Evolutionary conservation across 2,797 vertebrate species (phyloP), one percentile per base, ranked within the genome.

Genomic region (Cyprinodon diabolis): DNA sequence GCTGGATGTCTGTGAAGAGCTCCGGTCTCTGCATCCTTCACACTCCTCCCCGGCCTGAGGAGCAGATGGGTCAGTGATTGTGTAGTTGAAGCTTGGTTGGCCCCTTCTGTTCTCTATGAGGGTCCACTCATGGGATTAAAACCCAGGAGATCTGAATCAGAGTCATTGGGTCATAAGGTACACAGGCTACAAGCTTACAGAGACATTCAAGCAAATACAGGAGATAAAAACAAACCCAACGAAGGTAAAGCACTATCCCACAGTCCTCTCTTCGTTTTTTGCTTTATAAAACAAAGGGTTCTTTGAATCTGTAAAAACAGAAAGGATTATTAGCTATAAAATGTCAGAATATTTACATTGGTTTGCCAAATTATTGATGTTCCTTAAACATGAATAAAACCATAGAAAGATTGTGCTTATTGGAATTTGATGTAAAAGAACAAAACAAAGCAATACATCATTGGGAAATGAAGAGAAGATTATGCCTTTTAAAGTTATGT

Each of bases 51-150:
- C 69, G 84, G 77, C 77, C 86, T 12, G 55, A 74, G 78, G 91
- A 73, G 86, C 89, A 92, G 90, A 92, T 93, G 91, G 90, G 91
- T 91, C 90, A 90, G 84, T 77, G 85, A 76, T 58, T 84, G 84
- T 73, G 72, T 67, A 48, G 82, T 78, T 14, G n/a, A 40, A 77
- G 70, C 76, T 84, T 79, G 57, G 67, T 57, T 66, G 84, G 88
- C 90, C 92, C 92, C 90, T 91, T 93, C 92, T 94, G 91, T 84
- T 93, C 83, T 76, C 80, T 68, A 80, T 43, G 55, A 77, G 84
- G 82, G 70, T 69, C 88, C 83, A 79, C 91, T 90, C 89, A 30
- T 80, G 93, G 89, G 91, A 92, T 68, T 11, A 1, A 80, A 73
- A 77, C 91, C 80, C 84, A 67, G 55, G 90, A 84, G 90, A 90